Conservation (phyloP, 2,888 invertebrate genomes). For the Oscheius onirici region DNA sequence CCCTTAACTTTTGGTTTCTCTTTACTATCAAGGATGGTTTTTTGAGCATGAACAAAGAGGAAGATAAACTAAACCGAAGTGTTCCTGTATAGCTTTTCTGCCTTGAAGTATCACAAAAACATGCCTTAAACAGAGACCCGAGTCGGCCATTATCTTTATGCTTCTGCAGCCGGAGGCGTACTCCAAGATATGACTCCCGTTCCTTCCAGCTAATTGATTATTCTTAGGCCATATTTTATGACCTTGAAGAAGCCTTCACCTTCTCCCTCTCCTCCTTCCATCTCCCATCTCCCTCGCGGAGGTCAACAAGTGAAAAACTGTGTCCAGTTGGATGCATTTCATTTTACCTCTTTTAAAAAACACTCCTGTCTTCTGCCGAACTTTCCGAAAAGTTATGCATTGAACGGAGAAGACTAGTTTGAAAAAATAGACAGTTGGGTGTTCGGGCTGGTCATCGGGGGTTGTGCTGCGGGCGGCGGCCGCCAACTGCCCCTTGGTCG, state of each 20-base stretch:
- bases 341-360: neutral
- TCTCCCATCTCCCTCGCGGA: neutral
- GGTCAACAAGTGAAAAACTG: too few species aligned
- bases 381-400: neutral
- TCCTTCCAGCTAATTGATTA: neutral
- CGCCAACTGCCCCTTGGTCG: constrained; percentile 26
- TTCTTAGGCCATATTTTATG: neutral
- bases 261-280: neutral
- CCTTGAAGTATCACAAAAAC: too few species aligned
- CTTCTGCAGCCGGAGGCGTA: neutral
- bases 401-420: neutral
- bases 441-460: constrained; percentile 25
- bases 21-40: too few species aligned
- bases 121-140: neutral
- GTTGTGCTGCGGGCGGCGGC: neutral
- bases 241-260: neutral
- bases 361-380: neutral
- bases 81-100: too few species aligned
- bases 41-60: neutral
- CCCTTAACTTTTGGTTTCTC: too few species aligned
- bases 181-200: neutral
- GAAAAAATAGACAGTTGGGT: neutral
- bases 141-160: constrained; percentile 17
- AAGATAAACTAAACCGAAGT: neutral
- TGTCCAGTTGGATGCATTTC: neutral